These are phyloP conservation scores for Tipula lateralis DNA, from an alignment of 2,888 invertebrate genomes.

Conservation along the genomic window DNA sequence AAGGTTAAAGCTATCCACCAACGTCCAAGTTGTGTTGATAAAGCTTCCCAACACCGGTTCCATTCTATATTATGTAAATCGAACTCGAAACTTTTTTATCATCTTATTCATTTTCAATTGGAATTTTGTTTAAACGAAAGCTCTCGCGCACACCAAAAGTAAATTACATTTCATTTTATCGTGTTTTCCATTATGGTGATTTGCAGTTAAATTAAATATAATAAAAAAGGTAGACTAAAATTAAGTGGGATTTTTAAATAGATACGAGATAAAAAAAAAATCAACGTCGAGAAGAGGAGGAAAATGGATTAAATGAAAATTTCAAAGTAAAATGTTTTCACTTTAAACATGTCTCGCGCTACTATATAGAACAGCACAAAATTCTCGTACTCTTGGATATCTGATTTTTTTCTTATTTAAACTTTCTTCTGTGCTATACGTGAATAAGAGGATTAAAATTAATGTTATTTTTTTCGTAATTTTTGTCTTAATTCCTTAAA, in stretches of 20 bases:
- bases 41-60: too few relatives aligned
- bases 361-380: not conserved
- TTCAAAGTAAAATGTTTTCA: not conserved
- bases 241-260: conserved; percentile 19
- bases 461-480: not conserved
- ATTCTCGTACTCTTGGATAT: not conserved
- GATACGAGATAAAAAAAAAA: not conserved
- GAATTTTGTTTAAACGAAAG: too few relatives aligned
- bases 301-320: conserved; percentile 24
- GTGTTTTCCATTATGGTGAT: not conserved
- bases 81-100: too few relatives aligned
- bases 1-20: too few relatives aligned
- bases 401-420: not conserved
- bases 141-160: not conserved
- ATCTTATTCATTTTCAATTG: too few relatives aligned
- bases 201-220: not conserved
- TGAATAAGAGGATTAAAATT: conserved; percentile 19
- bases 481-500: not conserved
- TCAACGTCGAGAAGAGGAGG: not conserved
- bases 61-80: too few relatives aligned
- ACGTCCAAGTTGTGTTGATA: too few relatives aligned
- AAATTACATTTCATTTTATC: not conserved
- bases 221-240: conserved; percentile 1
- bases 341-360: not conserved
- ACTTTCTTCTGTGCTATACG: not conserved